phyloP scores from a whole-genome alignment of 53 echinoderm and acorn worm species.

The Paracentrotus lividus region DNA sequence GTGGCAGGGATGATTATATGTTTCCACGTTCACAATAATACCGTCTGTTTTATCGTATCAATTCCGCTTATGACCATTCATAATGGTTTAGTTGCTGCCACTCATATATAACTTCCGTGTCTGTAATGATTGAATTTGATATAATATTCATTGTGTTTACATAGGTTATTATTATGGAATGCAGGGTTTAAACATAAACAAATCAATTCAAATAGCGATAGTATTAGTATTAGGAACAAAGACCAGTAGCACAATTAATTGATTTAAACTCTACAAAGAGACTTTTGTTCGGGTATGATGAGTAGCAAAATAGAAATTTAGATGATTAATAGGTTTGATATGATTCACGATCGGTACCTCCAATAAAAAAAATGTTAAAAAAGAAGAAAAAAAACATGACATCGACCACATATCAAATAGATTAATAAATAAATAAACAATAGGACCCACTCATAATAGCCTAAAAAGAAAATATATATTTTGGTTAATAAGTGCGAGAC shows the following conservation, averaged over 20 bases:
- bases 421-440: no score
- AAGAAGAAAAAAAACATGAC: not conserved
- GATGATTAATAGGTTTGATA: no score
- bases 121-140: not conserved
- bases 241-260: not conserved
- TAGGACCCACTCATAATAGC: no score
- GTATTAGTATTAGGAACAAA: not conserved
- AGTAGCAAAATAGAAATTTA: no score
- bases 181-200: not conserved
- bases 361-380: no score
- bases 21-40: constrained; percentile 32
- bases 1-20: not conserved
- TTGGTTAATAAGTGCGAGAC: no score
- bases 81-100: not conserved
- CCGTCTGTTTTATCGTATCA: not conserved
- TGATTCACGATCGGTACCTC: no score
- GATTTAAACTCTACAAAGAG: no score
- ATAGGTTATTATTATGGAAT: not conserved
- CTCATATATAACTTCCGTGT: not conserved
- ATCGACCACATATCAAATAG: no score
- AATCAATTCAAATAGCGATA: not conserved
- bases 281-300: no score
- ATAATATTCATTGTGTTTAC: no score
- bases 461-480: no score
- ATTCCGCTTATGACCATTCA: not conserved